Percentiles rank a stretch among this genome's conserved stretches.
Evolutionary conservation across 2,113 vertebrate genomes (phyloP).

Genomic region (Phocoena sinus): DNA sequence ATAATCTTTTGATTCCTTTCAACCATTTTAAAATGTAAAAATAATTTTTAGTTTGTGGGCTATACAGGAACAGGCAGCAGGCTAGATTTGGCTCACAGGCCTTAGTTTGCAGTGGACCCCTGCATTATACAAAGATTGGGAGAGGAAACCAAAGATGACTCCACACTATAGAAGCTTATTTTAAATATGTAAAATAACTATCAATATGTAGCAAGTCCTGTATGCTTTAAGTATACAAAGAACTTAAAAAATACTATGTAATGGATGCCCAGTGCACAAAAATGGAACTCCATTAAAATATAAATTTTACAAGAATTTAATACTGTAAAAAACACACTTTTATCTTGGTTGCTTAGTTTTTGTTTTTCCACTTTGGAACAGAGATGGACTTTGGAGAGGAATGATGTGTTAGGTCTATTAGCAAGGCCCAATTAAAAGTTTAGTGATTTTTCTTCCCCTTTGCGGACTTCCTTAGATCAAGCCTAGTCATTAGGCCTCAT

Average conservation of each 20-base stretch:
- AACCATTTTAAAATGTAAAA: slow-evolving; percentile 4
- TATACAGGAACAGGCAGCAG: not conserved
- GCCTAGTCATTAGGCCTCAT: not conserved
- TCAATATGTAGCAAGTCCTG: not conserved
- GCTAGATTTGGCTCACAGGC: not conserved
- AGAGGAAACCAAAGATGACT: not conserved
- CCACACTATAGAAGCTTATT: not conserved
- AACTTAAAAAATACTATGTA: not conserved
- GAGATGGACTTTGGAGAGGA: not conserved
- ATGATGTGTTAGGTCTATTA: not conserved
- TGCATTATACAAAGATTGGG: not conserved
- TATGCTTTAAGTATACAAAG: not conserved
- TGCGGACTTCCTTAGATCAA: not conserved
- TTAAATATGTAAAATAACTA: not conserved
- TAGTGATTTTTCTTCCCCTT: not conserved
- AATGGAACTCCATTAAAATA: not conserved
- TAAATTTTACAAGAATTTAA: not conserved
- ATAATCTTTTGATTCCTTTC: not conserved
- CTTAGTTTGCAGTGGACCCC: not conserved
- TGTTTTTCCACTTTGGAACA: not conserved
- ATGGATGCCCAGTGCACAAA: not conserved
- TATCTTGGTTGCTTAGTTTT: slow-evolving; percentile 9
- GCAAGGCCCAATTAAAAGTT: not conserved
- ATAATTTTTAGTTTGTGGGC: not conserved
- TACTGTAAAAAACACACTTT: not conserved